A percentile compares a stretch with the other conserved stretches of the same genome.
phyloP scores from a whole-genome alignment of 1,140 invertebrate genomes.

The Spodoptera litura region DNA sequence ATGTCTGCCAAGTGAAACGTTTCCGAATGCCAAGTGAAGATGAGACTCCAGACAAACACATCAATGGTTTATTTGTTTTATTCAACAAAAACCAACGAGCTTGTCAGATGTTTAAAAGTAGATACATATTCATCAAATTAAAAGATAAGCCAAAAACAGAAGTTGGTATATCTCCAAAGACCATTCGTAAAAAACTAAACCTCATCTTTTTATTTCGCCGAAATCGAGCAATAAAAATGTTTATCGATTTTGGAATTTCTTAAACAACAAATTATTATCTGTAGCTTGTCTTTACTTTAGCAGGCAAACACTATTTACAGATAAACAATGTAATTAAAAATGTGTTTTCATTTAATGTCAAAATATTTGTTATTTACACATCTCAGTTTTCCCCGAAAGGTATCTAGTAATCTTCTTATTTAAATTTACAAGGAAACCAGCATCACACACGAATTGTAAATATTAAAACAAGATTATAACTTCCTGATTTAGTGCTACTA shows the following conservation, averaged over 20 bases:
- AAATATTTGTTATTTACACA: constrained; percentile 19
- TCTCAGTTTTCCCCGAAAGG: not conserved
- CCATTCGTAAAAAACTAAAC: too few species aligned
- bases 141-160: not conserved
- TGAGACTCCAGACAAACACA: not conserved
- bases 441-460: not conserved
- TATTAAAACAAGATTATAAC: constrained; percentile 7
- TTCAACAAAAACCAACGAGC: not conserved
- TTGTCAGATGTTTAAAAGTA: not conserved
- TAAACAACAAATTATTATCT: too few species aligned
- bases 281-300: too few species aligned
- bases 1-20: constrained; percentile 44
- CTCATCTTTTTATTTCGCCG: too few species aligned
- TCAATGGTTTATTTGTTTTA: constrained; percentile 7
- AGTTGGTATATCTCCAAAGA: too few species aligned
- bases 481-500: not conserved
- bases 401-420: not conserved
- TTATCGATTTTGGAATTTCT: too few species aligned
- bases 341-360: not conserved
- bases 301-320: too few species aligned
- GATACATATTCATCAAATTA: not conserved
- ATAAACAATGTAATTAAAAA: not conserved
- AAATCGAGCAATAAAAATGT: too few species aligned
- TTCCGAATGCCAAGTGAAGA: constrained; percentile 36
- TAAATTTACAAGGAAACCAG: not conserved